Evolutionary conservation across 2,888 invertebrate species (phyloP).

Genomic region (Agonum fuliginosum): DNA sequence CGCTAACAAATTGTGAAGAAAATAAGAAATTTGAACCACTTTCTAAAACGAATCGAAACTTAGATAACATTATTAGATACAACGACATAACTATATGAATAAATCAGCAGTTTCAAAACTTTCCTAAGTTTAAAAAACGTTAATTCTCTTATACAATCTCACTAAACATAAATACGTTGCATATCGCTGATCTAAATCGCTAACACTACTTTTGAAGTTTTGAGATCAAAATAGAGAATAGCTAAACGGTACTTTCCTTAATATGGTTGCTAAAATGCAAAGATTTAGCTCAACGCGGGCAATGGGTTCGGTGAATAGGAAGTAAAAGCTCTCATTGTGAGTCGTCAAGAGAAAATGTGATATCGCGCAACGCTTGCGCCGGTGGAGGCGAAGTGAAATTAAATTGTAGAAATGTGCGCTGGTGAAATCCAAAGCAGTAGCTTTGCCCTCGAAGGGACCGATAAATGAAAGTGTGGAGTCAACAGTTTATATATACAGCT

Average conservation of each 20-base stretch:
- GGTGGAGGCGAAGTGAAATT: conserved; percentile 54
- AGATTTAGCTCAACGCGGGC: conserved; percentile 29
- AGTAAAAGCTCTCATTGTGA: conserved; percentile 53
- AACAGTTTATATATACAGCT: neutral
- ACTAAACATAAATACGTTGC: no score
- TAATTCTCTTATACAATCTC: conserved; percentile 29
- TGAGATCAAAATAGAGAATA: neutral
- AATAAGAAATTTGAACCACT: conserved; percentile 49
- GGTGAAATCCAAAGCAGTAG: conserved; percentile 22
- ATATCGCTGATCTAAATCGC: conserved; percentile 32
- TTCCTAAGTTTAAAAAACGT: conserved; percentile 13
- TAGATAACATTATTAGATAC: conserved; percentile 39
- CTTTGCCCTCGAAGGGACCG: conserved; percentile 41
- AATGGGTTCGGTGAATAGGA: conserved; percentile 16
- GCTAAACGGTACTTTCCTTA: conserved; percentile 32
- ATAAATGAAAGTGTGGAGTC: conserved; percentile 45
- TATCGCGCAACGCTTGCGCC: conserved; percentile 25
- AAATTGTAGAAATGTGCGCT: conserved; percentile 47
- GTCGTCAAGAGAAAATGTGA: conserved; percentile 51
- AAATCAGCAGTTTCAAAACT: conserved; percentile 33
- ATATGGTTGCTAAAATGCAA: conserved; percentile 26
- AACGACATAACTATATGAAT: conserved; percentile 31
- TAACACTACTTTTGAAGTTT: neutral
- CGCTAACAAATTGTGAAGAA: conserved; percentile 39
- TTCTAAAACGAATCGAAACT: conserved; percentile 47